Conservation (phyloP, 2,797 vertebrate genomes). For the Cossypha caffra region DNA sequence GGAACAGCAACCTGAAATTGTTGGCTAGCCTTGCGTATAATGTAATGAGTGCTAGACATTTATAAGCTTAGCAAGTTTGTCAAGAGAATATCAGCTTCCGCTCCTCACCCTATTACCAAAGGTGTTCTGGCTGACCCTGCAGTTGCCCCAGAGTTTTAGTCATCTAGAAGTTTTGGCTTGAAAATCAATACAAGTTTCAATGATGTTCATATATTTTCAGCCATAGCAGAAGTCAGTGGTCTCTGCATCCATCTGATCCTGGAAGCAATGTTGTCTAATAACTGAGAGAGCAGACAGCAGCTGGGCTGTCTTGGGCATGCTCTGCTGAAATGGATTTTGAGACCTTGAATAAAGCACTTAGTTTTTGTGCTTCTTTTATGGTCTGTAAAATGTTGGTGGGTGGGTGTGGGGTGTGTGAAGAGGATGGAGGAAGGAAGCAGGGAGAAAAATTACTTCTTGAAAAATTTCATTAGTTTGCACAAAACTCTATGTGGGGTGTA, state of each 20-base stretch:
- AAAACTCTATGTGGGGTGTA: not conserved
- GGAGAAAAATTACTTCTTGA: not conserved
- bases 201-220: slow-evolving; percentile 31
- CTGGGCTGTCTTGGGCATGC: not conserved
- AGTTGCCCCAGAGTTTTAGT: slow-evolving; percentile 31
- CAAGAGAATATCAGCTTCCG: slow-evolving; percentile 54
- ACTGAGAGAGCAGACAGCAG: not conserved
- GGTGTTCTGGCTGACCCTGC: slow-evolving; percentile 59
- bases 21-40: slow-evolving; percentile 23
- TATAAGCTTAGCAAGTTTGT: slow-evolving; percentile 51
- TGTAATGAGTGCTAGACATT: slow-evolving; percentile 38
- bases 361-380: not conserved
- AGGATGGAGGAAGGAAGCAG: not conserved
- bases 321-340: slow-evolving; percentile 19
- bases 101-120: slow-evolving; percentile 47
- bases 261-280: not conserved
- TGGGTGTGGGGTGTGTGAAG: not conserved
- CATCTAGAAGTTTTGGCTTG: slow-evolving; percentile 43
- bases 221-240: not conserved
- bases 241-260: not conserved
- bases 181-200: slow-evolving; percentile 58
- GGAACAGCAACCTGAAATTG: slow-evolving; percentile 52
- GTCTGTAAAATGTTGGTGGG: not conserved
- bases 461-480: not conserved
- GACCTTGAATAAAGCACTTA: not conserved